Base-by-base conservation (phyloP, 1,140 invertebrate genomes). In the Halesus radiatus region DNA sequence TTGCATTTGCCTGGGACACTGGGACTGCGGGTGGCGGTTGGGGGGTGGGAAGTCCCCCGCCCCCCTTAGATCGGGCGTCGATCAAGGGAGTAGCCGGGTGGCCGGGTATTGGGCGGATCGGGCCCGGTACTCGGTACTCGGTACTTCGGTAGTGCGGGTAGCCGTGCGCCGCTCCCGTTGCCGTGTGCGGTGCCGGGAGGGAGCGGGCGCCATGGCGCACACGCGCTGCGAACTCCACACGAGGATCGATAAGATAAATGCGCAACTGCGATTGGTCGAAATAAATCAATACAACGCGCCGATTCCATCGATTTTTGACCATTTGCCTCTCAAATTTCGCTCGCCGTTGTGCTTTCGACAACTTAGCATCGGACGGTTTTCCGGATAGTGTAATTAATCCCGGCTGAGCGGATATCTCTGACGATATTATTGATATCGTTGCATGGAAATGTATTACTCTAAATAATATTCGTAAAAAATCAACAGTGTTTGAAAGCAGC, bases 211-310 rank as follows among this genome's bases (percentile, higher is more conserved):
- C 50, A 54, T 54, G 70, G 79, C 76, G 80, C 80, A 77, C 80
- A 73, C 83, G 78, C 76, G 78, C 76, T 32, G 77, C 23, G 15
- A 37, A 26, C 53, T 37, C 56, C 22, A 54, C 20, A 26, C 62
- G 78, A 80, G 74, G 81, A 84, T 84, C 83, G 83, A 84, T 84
- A 81, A 84, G 83, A 84, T 84, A 84, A 84, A 84, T 84, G 83
- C 83, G 83, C 81, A 75, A 78, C 68, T 77, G 83, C 78, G 81
- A 83, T 84, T 84, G 83, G 83, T 62, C 50, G 80, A 53, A 72
- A 74, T 70, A 64, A 84, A 83, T 84, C 81, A 83, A 83, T 84
- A 82, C 77, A 58, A 75, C 70, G 78, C 76, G 70, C 66, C 74
- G 79, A 78, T 82, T 77, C 52, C 80, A 82, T 82, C 80, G 80